These are phyloP conservation scores for Acyrthosiphon pisum DNA, from an alignment of 1,140 invertebrate genomes.

Conservation along the genomic window DNA sequence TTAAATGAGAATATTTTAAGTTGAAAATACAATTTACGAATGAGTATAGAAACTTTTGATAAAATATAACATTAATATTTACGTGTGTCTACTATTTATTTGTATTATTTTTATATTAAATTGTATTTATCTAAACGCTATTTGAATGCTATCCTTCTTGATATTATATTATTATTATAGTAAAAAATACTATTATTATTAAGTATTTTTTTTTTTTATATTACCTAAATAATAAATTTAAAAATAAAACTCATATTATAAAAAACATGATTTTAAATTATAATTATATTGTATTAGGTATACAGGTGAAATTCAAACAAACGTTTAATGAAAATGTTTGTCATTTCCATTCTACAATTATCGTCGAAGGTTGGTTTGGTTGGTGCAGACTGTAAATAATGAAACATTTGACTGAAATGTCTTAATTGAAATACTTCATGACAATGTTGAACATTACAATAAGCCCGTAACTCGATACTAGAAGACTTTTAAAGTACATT, in stretches of 20 bases:
- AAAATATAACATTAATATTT: neutral
- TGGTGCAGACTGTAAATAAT: neutral
- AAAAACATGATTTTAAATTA: neutral
- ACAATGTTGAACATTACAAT: neutral
- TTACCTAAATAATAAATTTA: neutral
- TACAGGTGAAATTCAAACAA: neutral
- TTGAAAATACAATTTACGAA: neutral
- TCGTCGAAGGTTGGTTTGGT: neutral
- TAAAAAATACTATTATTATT: neutral
- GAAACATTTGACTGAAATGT: neutral
- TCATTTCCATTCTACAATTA: neutral
- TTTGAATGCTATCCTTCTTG: neutral
- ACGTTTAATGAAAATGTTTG: too few relatives aligned
- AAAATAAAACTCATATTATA: neutral
- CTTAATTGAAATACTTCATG: neutral
- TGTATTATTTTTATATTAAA: neutral
- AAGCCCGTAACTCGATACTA: neutral
- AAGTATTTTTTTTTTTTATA: neutral
- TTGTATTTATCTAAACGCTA: neutral
- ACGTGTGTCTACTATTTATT: too few relatives aligned
- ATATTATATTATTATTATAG: neutral
- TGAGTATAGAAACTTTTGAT: neutral
- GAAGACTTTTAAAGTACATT: neutral
- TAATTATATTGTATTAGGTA: neutral
- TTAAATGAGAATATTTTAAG: conserved; percentile 19